Conservation (phyloP, 2,797 vertebrate genomes). For the Paratrypauchen microcephalus region DNA sequence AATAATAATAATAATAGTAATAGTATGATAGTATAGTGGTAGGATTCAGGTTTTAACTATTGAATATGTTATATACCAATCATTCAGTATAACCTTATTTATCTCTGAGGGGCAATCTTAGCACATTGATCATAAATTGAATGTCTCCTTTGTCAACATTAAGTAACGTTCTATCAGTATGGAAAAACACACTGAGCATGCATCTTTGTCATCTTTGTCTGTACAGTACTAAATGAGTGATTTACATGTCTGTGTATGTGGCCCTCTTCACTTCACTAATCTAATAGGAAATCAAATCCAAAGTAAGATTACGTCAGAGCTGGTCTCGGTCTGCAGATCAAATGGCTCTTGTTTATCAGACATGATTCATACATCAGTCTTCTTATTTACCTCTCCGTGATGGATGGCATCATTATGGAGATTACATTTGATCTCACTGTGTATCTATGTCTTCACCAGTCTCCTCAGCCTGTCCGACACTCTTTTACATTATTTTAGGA, state of each 20-base stretch:
- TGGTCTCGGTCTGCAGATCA: conserved; percentile 62
- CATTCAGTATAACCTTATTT: no score
- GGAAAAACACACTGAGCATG: background rate
- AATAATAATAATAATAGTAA: no score
- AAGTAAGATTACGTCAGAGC: conserved; percentile 45
- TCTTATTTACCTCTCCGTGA: conserved; percentile 65
- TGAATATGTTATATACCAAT: background rate
- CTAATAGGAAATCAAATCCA: conserved; percentile 58
- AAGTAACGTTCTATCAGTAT: background rate
- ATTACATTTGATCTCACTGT: conserved; percentile 61
- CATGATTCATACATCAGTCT: conserved; percentile 54
- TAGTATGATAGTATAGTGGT: no score
- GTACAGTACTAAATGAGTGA: conserved; percentile 37
- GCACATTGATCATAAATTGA: no score
- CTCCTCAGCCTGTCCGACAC: conserved; percentile 16
- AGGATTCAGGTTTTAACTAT: background rate
- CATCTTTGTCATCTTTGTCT: conserved; percentile 5
- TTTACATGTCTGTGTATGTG: conserved; percentile 15
- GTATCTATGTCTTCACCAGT: conserved; percentile 45
- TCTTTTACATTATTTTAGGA: background rate
- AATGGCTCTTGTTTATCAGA: conserved; percentile 64
- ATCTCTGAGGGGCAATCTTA: no score
- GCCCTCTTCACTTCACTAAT: conserved; percentile 35
- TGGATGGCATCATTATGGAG: conserved; percentile 66
- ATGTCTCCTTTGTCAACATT: no score